Evolutionary conservation across 2,888 invertebrate species (phyloP).

Genomic region (Liodrosophila aerea): DNA sequence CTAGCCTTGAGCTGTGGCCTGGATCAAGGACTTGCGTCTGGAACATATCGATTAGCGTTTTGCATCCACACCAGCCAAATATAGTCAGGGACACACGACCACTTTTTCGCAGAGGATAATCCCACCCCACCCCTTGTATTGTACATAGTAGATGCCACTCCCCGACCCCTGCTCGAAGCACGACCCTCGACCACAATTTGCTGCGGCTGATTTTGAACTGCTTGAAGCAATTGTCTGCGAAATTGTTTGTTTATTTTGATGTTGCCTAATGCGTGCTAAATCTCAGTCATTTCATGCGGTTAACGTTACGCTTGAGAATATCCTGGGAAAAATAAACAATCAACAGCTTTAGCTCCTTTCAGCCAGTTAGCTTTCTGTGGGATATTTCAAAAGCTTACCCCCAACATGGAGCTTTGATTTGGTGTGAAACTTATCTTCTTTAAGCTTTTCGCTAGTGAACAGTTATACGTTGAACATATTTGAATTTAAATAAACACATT

Average conservation of each 20-base stretch:
- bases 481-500: too few relatives aligned
- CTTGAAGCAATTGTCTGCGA: constrained; percentile 69
- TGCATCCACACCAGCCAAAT: constrained; percentile 55
- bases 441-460: background rate
- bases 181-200: constrained; percentile 52
- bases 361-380: background rate
- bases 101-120: constrained; percentile 57
- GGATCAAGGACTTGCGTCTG: constrained; percentile 56
- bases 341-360: constrained; percentile 31
- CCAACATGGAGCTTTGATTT: background rate
- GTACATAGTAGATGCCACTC: background rate
- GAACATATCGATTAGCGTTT: constrained; percentile 75
- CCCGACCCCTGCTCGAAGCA: background rate
- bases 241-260: constrained; percentile 76
- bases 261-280: constrained; percentile 68
- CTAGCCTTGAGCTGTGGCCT: constrained; percentile 11
- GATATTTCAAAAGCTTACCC: constrained; percentile 43
- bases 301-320: constrained; percentile 38
- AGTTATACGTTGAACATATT: too few relatives aligned
- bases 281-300: constrained; percentile 49
- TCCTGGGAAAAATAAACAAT: constrained; percentile 70
- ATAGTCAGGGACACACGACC: constrained; percentile 23
- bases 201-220: constrained; percentile 44
- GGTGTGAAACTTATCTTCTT: constrained; percentile 31
- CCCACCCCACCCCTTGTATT: constrained; percentile 41